These are phyloP conservation scores for Brienomyrus longianalis DNA, from an alignment of 2,113 vertebrate species.

Conservation along the genomic window DNA sequence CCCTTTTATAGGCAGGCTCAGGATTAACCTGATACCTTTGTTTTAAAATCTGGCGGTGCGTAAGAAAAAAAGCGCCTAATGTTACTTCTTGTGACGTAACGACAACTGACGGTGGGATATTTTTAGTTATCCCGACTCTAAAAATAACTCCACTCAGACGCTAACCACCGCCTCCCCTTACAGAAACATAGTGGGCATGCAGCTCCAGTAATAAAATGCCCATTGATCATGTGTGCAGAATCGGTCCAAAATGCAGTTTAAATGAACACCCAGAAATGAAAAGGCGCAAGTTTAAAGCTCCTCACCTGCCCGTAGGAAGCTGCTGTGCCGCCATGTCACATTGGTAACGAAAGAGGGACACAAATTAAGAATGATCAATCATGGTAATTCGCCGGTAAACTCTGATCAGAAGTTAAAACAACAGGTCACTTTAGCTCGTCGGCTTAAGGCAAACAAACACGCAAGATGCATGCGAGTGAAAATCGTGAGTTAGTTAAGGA, in stretches of 20 bases:
- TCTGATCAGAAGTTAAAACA: conserved; percentile 9
- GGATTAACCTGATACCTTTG: conserved; percentile 41
- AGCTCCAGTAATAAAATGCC: conserved; percentile 50
- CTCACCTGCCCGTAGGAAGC: background rate
- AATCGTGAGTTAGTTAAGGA: background rate
- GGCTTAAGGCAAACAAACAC: background rate
- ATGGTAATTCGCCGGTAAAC: conserved; percentile 5
- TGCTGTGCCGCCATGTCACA: background rate
- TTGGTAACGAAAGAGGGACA: background rate
- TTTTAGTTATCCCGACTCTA: conserved; percentile 57
- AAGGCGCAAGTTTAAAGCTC: background rate
- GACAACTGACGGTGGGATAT: conserved; percentile 44
- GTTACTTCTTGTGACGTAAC: conserved; percentile 60
- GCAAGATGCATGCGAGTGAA: background rate
- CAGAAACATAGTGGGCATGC: conserved; percentile 39
- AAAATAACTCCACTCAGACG: conserved; percentile 53
- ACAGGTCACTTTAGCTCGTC: background rate
- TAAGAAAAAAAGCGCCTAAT: conserved; percentile 29
- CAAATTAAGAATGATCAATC: background rate
- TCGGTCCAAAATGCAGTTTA: background rate
- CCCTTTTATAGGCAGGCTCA: conserved; percentile 59
- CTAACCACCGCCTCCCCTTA: background rate
- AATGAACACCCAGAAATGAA: background rate
- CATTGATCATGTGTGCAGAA: background rate
- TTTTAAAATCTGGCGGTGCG: conserved; percentile 26